Evolutionary conservation across 2,113 vertebrate genomes (phyloP).

Genomic region (Cynocephalus volans): DNA sequence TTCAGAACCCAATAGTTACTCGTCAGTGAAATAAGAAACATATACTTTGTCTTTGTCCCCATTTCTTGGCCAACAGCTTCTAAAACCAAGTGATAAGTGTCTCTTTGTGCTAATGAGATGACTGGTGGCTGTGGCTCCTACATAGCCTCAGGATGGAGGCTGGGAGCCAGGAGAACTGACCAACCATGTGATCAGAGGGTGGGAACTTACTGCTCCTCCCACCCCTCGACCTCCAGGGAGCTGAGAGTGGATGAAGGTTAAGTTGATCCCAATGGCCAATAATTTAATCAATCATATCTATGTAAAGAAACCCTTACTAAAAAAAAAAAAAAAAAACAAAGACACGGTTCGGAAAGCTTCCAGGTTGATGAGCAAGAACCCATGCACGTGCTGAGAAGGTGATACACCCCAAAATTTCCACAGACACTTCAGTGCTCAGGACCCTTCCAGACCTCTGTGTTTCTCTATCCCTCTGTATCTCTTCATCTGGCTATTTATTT

Average conservation of each 20-base stretch:
- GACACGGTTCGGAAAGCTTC: not conserved
- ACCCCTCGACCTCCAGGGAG: not conserved
- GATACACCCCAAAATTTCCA: not conserved
- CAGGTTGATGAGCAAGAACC: not conserved
- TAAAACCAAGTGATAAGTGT: not conserved
- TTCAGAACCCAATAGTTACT: not conserved
- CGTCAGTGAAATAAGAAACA: not conserved
- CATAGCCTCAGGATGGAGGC: not conserved
- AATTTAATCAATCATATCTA: not conserved
- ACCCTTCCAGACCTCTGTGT: not conserved
- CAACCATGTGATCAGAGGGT: not conserved
- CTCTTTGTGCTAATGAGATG: not conserved
- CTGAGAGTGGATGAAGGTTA: not conserved
- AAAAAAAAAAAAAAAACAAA: not conserved
- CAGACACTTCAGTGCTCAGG: not conserved
- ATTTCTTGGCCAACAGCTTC: not conserved
- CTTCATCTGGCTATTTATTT: not conserved
- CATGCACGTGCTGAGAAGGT: fast-evolving
- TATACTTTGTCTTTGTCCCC: not conserved
- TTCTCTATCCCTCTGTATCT: too few species aligned
- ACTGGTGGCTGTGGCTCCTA: not conserved
- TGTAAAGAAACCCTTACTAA: not conserved
- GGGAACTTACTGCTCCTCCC: not conserved
- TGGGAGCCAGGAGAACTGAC: not conserved
- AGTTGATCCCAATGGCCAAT: not conserved